A percentile compares a stretch with the other conserved stretches of the same genome.
These are phyloP conservation scores for Pheucticus melanocephalus DNA, from an alignment of 2,113 vertebrate genomes.

Conservation along the genomic window DNA sequence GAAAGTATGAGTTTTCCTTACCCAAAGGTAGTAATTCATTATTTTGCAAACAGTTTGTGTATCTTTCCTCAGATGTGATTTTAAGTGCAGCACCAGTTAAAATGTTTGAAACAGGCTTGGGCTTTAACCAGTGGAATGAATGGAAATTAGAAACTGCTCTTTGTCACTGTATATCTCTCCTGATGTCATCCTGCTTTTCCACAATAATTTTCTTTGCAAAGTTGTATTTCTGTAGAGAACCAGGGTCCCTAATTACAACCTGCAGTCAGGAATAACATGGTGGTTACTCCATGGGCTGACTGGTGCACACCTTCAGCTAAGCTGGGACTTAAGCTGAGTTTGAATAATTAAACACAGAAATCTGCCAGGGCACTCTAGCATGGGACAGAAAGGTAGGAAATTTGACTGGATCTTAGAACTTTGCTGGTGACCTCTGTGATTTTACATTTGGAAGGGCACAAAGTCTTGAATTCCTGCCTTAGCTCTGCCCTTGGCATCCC, in stretches of 20 bases:
- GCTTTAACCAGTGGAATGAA: not conserved
- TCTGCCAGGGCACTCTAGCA: not conserved
- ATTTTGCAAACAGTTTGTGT: not conserved
- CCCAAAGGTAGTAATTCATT: not conserved
- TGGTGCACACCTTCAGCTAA: not conserved
- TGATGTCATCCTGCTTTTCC: constrained; percentile 54
- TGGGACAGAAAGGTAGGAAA: not conserved
- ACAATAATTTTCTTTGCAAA: constrained; percentile 33
- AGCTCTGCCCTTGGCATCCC: not conserved
- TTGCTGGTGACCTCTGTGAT: not conserved
- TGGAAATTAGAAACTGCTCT: not conserved
- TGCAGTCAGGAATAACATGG: not conserved
- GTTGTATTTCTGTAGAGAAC: constrained; percentile 10
- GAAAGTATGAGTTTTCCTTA: not conserved
- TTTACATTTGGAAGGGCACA: not conserved
- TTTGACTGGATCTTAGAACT: not conserved
- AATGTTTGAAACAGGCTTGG: not conserved
- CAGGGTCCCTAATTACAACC: not conserved
- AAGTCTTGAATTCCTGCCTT: not conserved
- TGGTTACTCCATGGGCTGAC: not conserved
- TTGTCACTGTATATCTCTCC: constrained; percentile 1
- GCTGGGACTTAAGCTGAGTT: not conserved
- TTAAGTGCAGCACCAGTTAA: not conserved
- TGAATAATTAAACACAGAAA: not conserved
- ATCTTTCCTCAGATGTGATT: constrained; percentile 1